A percentile compares a stretch with the other conserved stretches of the same genome.
phyloP scores from a whole-genome alignment of 2,113 vertebrate species.

The Hypomesus transpacificus region DNA sequence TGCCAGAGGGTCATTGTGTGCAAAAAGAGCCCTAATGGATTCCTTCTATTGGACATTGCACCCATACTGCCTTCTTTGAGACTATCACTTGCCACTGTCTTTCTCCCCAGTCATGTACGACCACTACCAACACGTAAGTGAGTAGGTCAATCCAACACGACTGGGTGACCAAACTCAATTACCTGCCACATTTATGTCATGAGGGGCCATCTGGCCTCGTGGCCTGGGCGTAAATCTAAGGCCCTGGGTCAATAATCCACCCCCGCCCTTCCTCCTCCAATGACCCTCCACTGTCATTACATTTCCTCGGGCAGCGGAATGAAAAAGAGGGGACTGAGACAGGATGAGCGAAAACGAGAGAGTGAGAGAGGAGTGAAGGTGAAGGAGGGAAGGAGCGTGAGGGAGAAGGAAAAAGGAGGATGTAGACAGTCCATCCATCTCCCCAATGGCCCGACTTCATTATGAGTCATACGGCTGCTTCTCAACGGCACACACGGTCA shows the following conservation, averaged over 20 bases:
- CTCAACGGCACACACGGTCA: constrained; percentile 33
- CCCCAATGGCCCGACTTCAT: constrained; percentile 60
- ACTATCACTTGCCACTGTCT: constrained; percentile 20
- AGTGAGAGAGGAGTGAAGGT: constrained; percentile 1
- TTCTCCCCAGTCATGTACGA: constrained; percentile 45
- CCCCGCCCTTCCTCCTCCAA: constrained; percentile 59
- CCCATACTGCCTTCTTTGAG: constrained; percentile 49
- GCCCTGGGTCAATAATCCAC: constrained; percentile 72
- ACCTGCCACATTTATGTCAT: constrained; percentile 70
- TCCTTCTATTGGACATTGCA: constrained; percentile 31
- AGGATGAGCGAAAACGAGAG: neutral
- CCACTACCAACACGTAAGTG: neutral
- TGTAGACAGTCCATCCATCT: constrained; percentile 63
- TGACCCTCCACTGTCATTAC: constrained; percentile 65
- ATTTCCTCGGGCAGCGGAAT: constrained; percentile 32
- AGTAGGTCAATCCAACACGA: constrained; percentile 60
- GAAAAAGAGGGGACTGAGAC: neutral
- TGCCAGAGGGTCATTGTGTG: neutral
- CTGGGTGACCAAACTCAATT: constrained; percentile 71
- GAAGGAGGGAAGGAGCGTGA: constrained; percentile 37
- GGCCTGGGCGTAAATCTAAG: constrained; percentile 67
- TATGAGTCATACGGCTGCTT: constrained; percentile 55
- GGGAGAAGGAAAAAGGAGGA: constrained; percentile 37
- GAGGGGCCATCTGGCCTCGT: constrained; percentile 56
- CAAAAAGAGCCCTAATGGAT: too few species aligned